Conservation (phyloP, 1,140 invertebrate species). For the Drosophila yakuba region DNA sequence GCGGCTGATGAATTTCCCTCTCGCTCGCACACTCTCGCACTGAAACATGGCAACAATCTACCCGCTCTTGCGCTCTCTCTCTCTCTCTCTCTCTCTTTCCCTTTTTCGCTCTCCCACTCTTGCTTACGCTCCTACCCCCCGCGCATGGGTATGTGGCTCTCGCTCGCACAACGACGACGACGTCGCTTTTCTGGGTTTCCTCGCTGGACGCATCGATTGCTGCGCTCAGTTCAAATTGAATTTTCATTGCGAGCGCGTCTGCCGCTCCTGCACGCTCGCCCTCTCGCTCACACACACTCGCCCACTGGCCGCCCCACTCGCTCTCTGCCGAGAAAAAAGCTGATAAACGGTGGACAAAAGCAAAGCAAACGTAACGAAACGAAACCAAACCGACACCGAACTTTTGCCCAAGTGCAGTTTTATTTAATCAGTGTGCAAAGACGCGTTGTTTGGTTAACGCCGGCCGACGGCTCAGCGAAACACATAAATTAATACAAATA, state of each 20-base stretch:
- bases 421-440: slow-evolving; percentile 30
- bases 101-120: background rate
- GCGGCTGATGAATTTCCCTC: slow-evolving; percentile 83
- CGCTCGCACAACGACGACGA: slow-evolving; percentile 12
- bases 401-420: slow-evolving; percentile 30
- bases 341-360: slow-evolving; percentile 5
- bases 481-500: background rate
- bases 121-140: background rate
- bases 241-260: slow-evolving; percentile 79
- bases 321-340: slow-evolving; percentile 1
- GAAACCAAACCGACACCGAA: slow-evolving; percentile 30
- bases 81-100: too few relatives aligned
- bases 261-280: slow-evolving; percentile 29
- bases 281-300: slow-evolving; percentile 9
- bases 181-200: slow-evolving; percentile 58
- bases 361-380: background rate
- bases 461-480: slow-evolving; percentile 8
- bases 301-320: background rate
- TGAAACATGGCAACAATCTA: slow-evolving; percentile 35
- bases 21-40: slow-evolving; percentile 50
- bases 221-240: slow-evolving; percentile 78
- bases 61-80: slow-evolving; percentile 5
- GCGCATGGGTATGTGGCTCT: background rate
- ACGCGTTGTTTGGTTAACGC: slow-evolving; percentile 17
- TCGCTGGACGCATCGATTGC: slow-evolving; percentile 66